Base-by-base conservation (phyloP, 2,888 invertebrate species). In the Tetranychus truncatus region DNA sequence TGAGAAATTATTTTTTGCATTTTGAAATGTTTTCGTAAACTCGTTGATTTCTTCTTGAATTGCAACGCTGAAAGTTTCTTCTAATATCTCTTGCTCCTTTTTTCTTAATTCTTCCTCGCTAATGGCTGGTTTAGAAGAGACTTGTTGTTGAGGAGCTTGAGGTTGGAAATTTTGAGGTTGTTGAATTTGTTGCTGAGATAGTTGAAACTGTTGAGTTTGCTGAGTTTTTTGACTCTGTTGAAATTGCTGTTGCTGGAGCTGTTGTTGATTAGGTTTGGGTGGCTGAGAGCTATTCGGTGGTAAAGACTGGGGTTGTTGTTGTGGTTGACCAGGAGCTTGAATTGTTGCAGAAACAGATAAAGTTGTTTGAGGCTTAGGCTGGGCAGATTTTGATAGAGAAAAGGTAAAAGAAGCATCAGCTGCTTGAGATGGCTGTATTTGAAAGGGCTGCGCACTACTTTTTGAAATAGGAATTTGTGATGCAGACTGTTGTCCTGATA, bases 1-100 rank as follows among this genome's bases (percentile, higher is more conserved):
- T 1, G 66, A 34, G 69, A 46, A 73, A 18, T n/a, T 45, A 20
- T 74, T 67, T 20, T 75, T 73, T 20, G 69, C 20, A 45, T 66
- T 45, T 6, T 7, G n/a, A 15, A 73, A 18, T 34, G 24, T 6
- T 71, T 74, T 66, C 9, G 44, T 73, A 21, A 75, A 75, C 34
- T 75, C 24, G 6, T 45, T 69, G 18, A 75, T 75, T 74, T 75
- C 73, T 24, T 75, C 73, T 45, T 45, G 45, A 66, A 75, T 73
- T 15, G 67, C 75, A 15, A 69, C 21, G 11, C 34, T 11, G 46
- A 69, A 73, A 44, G 73, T 44, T 20, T 73, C 74, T 65, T 73
- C 73, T 45, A 45, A 9, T 45, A 24, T 8, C 20, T 66, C 44
- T 11, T 21, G 65, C 21, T 73, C 66, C 55, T 55, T 73, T 11